These are phyloP conservation scores for Pelvicachromis taeniatus DNA, from an alignment of 2,113 vertebrate genomes.

Conservation along the genomic window DNA sequence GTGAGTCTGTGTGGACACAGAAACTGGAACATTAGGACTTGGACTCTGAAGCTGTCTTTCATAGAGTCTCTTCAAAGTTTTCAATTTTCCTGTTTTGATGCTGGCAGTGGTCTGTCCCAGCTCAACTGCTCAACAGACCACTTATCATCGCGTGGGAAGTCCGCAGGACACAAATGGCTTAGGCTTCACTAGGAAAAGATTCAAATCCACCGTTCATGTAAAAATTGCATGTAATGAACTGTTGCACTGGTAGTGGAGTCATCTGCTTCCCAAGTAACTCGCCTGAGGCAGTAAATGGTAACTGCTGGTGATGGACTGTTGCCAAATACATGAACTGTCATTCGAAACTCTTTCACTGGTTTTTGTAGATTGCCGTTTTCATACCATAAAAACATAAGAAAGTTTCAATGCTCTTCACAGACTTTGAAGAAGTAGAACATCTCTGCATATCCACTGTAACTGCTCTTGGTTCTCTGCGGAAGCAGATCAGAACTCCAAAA, in stretches of 20 bases:
- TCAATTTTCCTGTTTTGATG: not conserved
- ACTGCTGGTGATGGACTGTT: not conserved
- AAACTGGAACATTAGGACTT: not conserved
- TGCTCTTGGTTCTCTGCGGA: not conserved
- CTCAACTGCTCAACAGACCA: not conserved
- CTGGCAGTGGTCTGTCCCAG: not conserved
- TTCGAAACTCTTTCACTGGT: not conserved
- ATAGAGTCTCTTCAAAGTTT: not conserved
- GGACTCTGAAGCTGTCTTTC: not conserved
- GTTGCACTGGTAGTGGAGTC: not conserved
- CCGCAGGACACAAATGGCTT: not conserved
- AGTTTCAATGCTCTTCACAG: not conserved
- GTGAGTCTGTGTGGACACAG: not conserved
- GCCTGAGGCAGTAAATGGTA: not conserved
- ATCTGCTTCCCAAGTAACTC: not conserved
- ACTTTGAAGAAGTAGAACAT: not conserved
- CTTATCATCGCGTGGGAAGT: not conserved
- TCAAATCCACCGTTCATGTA: not conserved
- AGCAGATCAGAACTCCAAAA: not conserved
- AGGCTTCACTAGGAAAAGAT: not conserved
- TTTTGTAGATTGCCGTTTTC: not conserved
- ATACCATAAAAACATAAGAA: not conserved
- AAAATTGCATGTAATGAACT: not conserved
- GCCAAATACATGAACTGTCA: not conserved
- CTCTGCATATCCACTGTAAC: not conserved